Base-by-base conservation (phyloP, 1,140 invertebrate species). In the Zaprionus nigranus region DNA sequence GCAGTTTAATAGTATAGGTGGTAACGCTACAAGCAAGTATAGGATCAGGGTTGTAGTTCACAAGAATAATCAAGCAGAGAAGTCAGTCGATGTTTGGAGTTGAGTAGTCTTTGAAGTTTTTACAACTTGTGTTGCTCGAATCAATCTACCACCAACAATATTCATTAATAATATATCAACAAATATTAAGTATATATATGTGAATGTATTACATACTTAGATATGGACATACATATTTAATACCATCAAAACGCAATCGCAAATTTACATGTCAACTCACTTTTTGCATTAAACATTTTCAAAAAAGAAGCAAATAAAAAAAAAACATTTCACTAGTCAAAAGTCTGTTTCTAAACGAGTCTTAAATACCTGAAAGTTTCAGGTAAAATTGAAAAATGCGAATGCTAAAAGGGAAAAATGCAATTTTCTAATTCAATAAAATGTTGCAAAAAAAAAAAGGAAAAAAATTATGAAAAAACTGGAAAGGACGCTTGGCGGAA, bases 341-440 rank as follows among this genome's bases (percentile, higher is more conserved):
- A 46, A 46, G 20, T 17, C n/a, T 17, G 40, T 46, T 46, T 46
- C 40, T 46, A 46, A 46, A 46, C 17, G 22, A 51, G 46, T 24
- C 46, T 51, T 51, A 51, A 51, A 51, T 51, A 51, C 46, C 46
- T 12, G 4, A 51, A 51, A 51, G 46, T 51, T 51, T 51, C 46
- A 24, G 46, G 20, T 51, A 20, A 51, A 51, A 51, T 51, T 51
- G 20, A 24, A 51, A 51, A 51, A 46, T 46, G 40, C 40, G 40
- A 51, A 51, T 24, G 46, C 17, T 51, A 51, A 51, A 24, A 51
- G 46, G 46, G 46, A 7, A 51, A 51, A 51, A 51, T 46, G 46
- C 46, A 51, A 51, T 51, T 51, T 51, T 51, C 46, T 51, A 51
- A 51, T 51, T 51, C 46, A 51, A 51, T 51, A 51, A 51, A 51